phyloP scores from a whole-genome alignment of 2,797 vertebrate genomes.

The Falco concolor region DNA sequence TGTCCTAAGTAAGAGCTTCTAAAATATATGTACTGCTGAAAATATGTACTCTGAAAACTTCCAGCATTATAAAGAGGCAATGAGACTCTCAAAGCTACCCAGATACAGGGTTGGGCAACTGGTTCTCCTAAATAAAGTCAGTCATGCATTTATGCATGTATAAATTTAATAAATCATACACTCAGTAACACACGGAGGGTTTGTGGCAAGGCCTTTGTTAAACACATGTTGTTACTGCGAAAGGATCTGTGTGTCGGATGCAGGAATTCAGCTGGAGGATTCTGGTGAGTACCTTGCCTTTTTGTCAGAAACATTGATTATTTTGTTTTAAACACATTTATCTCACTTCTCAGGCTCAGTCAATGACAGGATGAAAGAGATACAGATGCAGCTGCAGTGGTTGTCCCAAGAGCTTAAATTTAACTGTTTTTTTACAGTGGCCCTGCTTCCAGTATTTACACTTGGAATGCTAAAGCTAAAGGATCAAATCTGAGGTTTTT shows the following conservation, averaged over 20 bases:
- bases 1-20: neutral
- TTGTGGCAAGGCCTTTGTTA: neutral
- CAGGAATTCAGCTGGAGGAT: neutral
- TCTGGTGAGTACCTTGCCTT: neutral
- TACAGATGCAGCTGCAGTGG: neutral
- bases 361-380: neutral
- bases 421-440: neutral
- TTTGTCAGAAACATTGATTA: neutral
- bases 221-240: neutral
- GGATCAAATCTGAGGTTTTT: neutral
- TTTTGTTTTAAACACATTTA: neutral
- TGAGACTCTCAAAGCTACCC: neutral
- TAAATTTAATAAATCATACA: neutral
- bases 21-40: neutral
- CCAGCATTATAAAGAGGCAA: accelerated
- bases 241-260: neutral
- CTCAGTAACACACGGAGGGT: neutral
- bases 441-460: neutral
- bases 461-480: accelerated
- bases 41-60: neutral
- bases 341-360: neutral
- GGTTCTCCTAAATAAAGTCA: conserved; percentile 32
- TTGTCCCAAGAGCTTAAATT: neutral
- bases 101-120: neutral
- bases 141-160: neutral